Conservation (phyloP, 2,113 vertebrate species). For the Leucoraja erinaceus region DNA sequence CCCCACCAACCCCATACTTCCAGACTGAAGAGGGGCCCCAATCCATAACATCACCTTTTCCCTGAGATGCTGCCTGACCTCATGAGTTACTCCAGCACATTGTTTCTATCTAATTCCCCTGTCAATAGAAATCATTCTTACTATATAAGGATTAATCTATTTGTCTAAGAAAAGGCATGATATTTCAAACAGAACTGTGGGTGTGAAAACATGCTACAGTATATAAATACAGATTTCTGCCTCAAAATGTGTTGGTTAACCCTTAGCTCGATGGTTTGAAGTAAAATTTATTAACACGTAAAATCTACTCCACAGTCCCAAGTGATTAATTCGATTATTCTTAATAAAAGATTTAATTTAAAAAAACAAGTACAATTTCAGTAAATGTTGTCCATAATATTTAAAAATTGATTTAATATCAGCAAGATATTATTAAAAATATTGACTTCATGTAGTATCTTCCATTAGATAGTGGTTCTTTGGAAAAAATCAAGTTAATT, state of each 20-base stretch:
- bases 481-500: neutral
- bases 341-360: neutral
- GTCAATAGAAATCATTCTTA: neutral
- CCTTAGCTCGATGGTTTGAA: neutral
- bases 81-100: too few relatives aligned
- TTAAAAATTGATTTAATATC: slow-evolving; percentile 3
- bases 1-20: too few relatives aligned
- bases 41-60: too few relatives aligned
- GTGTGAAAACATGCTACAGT: neutral
- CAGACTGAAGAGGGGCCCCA: too few relatives aligned
- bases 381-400: neutral
- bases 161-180: neutral
- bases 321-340: neutral
- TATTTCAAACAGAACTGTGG: neutral
- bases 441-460: neutral
- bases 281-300: neutral
- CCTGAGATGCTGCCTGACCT: too few relatives aligned
- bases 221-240: neutral
- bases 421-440: neutral
- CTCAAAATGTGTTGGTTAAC: neutral
- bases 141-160: neutral
- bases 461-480: neutral
- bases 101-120: neutral
- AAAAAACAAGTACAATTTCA: neutral
- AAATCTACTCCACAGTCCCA: neutral